Percentiles rank a stretch among this genome's conserved stretches.
Conservation (phyloP, 2,888 invertebrate genomes). For the Podotricha telesiphe region DNA sequence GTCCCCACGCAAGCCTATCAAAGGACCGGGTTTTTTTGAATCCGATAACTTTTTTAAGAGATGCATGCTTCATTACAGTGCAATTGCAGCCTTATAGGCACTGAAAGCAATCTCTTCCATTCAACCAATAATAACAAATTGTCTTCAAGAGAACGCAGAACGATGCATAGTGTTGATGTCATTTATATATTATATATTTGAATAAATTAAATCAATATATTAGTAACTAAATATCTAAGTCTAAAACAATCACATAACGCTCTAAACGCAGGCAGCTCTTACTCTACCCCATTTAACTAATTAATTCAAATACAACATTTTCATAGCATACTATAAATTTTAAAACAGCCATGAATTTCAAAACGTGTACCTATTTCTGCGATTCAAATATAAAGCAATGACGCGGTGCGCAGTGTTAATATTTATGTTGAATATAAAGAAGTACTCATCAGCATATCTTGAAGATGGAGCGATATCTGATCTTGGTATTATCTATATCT, state of each 20-base stretch:
- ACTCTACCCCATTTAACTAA: constrained; percentile 15
- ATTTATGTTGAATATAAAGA: constrained; percentile 80
- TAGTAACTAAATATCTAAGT: not conserved
- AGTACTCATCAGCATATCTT: constrained; percentile 45
- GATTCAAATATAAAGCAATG: constrained; percentile 65
- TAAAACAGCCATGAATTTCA: constrained; percentile 56
- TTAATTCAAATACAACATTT: constrained; percentile 27
- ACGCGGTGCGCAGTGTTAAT: constrained; percentile 74
- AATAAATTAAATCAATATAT: too few relatives aligned
- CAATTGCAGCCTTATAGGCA: too few relatives aligned
- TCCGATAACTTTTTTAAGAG: too few relatives aligned
- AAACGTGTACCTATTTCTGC: constrained; percentile 59
- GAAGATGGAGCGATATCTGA: constrained; percentile 14
- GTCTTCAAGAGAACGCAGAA: too few relatives aligned
- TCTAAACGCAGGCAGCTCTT: not conserved
- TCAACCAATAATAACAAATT: too few relatives aligned
- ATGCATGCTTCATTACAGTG: too few relatives aligned
- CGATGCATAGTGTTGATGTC: too few relatives aligned
- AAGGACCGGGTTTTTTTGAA: too few relatives aligned
- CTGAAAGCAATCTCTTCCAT: too few relatives aligned
- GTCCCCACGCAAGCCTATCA: too few relatives aligned
- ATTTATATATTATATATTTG: too few relatives aligned
- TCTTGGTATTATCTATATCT: not conserved
- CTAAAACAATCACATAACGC: not conserved
- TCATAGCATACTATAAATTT: constrained; percentile 38